Evolutionary conservation across 2,797 vertebrate species (phyloP), one percentile per base, ranked within the genome.

Genomic region (Pangasius sanitwongsei): DNA sequence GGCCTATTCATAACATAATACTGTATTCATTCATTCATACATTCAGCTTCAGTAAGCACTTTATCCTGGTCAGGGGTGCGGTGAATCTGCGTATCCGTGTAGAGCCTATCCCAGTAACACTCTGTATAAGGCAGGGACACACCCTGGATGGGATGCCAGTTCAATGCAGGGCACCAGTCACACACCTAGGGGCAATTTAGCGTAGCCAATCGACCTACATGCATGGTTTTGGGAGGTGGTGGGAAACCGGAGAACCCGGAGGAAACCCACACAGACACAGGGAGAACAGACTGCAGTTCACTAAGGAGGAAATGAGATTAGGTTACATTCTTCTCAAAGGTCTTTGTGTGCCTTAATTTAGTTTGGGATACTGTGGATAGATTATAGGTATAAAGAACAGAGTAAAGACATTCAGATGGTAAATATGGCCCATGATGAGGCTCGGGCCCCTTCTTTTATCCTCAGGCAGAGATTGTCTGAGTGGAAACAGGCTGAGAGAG

Each of bases 371-470:
- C 74, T 48, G 53, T 55, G 28, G 18, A 50, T 48, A 85, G 50
- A 48, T 48, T 59, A 63, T 83, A n/a, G 59, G 13, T 83, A 28
- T 75, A 59, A 23, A 88, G 72, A 89, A 85, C 67, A 67, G 55
- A 80, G 69, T 75, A 89, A 89, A 59, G 44, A 87, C 50, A 86
- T 87, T 85, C 87, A 88, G 74, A 72, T 89, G 82, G 86, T 88
- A 57, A 87, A 89, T 89, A 89, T 88, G 85, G 74, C 48, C 72
- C 34, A 11, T 84, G 74, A 87, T 85, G 55, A 87, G 87, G 85
- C 81, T 78, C 25, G 28, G 48, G 31, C 80, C 85, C 83, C 77
- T 88, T 88, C 81, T 83, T 67, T 90, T 87, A 80, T 82, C 86
- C 83, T n/a, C 72, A 69, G 85, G 67, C 77, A 86, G 53, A 63